Evolutionary conservation across 2,797 vertebrate genomes (phyloP), one percentile per base, ranked within the genome.

Genomic region (Caiman crocodilus): DNA sequence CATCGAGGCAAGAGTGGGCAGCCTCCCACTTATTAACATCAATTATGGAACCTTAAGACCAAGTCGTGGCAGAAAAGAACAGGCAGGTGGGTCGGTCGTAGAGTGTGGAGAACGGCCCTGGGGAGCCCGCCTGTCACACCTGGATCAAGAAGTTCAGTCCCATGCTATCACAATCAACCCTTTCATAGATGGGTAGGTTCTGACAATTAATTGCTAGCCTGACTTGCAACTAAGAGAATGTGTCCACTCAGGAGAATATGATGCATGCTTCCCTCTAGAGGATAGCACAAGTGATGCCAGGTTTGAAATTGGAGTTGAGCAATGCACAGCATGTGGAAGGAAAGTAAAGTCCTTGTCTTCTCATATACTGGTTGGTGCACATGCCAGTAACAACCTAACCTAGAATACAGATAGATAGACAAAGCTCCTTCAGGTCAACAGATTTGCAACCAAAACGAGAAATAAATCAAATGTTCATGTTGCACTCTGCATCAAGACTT

Each of bases 391-490:
- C 63, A 79, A 63, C 26, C 32, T 80, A 71, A 59, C 26, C 69
- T 89, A 8, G 69, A 82, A 84, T 26, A 69, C 26, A 87, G 25
- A 69, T 14, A 1, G 15, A 28, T 7, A 10, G 10, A 18, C 55
- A 82, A 79, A 85, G 87, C 18, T 89, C 58, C 76, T 76, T 71
- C 58, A 85, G 92, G 77, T 91, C 81, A 87, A 89, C 86, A 80
- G 71, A 89, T 89, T 87, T 80, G 35, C 64, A 83, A 75, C 63
- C 87, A 71, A 92, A 92, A 94, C 57, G 58, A 91, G 87, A 96
- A 94, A 93, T 64, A 94, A 93, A 90, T 94, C 65, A 90, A 91
- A 55, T 85, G 58, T 92, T 42, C 26, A 60, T 81, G 82, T 87
- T 86, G 73, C 92, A 78, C 32, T 82, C 91, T 71, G 78, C 71